phyloP scores from a whole-genome alignment of 53 echinoderm and acorn worm species.

The Paracentrotus lividus region DNA sequence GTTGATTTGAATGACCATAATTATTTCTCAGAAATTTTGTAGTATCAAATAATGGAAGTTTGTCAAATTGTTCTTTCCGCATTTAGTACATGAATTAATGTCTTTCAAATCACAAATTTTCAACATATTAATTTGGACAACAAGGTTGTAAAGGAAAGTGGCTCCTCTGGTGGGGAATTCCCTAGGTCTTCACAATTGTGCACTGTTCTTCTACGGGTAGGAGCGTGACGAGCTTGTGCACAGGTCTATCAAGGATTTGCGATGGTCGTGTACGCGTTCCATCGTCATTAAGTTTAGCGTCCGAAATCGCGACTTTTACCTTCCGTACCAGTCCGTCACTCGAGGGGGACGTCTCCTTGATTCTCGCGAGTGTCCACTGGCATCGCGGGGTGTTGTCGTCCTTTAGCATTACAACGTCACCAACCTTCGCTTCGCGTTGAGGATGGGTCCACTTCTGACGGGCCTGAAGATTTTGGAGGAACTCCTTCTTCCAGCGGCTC shows the following conservation, averaged over 20 bases:
- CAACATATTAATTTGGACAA: no score
- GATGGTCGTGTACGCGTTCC: neutral
- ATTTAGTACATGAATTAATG: no score
- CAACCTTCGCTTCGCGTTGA: conserved; percentile 47
- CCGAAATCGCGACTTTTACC: conserved; percentile 51
- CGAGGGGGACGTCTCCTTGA: conserved; percentile 28
- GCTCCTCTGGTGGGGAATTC: no score
- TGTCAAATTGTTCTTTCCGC: no score
- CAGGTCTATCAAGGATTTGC: conserved; percentile 52
- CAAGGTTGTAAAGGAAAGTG: no score
- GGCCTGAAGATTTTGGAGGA: conserved; percentile 68
- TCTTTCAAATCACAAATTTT: no score
- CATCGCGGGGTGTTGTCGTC: conserved; percentile 70
- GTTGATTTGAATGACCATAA: no score
- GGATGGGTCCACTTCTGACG: conserved; percentile 72
- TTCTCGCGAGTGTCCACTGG: conserved; percentile 71
- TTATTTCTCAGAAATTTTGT: no score
- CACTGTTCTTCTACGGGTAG: conserved; percentile 28
- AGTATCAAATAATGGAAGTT: no score
- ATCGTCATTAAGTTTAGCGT: neutral
- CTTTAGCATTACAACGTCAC: conserved; percentile 73
- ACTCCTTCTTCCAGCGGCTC: conserved; percentile 80
- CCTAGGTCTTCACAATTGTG: no score
- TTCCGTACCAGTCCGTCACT: conserved; percentile 38
- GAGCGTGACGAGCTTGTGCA: conserved; percentile 47